Percentiles rank a stretch among this genome's conserved stretches.
Evolutionary conservation across 2,113 vertebrate species (phyloP).

Genomic region (Heterotis niloticus): DNA sequence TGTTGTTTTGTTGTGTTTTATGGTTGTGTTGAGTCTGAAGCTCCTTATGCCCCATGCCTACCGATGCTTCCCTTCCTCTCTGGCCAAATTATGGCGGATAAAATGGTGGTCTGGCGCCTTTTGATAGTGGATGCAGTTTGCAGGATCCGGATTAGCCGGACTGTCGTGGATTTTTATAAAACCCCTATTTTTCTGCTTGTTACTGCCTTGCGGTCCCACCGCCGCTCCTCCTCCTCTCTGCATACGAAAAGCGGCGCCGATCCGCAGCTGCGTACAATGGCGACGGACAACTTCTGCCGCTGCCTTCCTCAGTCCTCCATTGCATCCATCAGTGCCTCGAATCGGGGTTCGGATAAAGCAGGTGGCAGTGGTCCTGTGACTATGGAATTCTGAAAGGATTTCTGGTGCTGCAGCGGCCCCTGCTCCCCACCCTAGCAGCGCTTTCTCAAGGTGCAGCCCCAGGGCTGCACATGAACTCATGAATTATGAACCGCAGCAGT

Average conservation of each 20-base stretch:
- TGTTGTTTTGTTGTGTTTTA: conserved; percentile 15
- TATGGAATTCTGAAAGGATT: conserved; percentile 8
- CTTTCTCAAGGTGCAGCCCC: conserved; percentile 47
- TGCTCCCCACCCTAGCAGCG: conserved; percentile 38
- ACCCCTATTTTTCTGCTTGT: conserved; percentile 40
- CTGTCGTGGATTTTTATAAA: conserved; percentile 37
- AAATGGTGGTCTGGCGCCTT: conserved; percentile 55
- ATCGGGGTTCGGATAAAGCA: conserved; percentile 26
- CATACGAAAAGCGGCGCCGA: conserved; percentile 63
- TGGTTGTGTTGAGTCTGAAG: conserved; percentile 29
- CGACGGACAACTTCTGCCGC: conserved; percentile 51
- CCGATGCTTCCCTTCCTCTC: conserved; percentile 52
- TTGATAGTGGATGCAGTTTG: conserved; percentile 54
- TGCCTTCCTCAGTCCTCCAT: conserved; percentile 44
- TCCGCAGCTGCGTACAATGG: conserved; percentile 43
- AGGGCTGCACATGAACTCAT: conserved; percentile 12
- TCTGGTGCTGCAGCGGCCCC: not conserved
- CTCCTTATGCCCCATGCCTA: conserved; percentile 62
- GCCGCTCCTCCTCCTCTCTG: conserved; percentile 57
- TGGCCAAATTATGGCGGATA: conserved; percentile 61
- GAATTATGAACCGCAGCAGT: not conserved
- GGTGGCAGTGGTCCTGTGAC: conserved; percentile 25
- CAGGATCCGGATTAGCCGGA: conserved; percentile 61
- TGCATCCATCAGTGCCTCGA: conserved; percentile 47
- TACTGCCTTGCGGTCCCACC: conserved; percentile 58